Conservation (phyloP, 2,888 invertebrate species). For the Fragum sueziense region DNA sequence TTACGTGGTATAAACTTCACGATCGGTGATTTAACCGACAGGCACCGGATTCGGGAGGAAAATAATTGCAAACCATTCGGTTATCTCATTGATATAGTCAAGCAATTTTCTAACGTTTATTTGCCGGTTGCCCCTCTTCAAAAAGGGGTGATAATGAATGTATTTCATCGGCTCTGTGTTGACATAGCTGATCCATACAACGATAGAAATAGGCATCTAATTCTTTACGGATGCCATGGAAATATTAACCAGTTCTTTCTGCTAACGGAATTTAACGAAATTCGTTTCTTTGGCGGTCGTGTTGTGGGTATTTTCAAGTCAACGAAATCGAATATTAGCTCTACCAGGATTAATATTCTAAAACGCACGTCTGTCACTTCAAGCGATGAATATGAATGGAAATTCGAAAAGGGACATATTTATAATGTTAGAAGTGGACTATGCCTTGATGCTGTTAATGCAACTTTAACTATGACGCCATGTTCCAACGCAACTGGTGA, state of each 20-base stretch:
- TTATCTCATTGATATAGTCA: slow-evolving; percentile 34
- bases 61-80: slow-evolving; percentile 49
- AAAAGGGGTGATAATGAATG: slow-evolving; percentile 26
- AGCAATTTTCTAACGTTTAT: slow-evolving; percentile 38
- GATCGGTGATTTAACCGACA: slow-evolving; percentile 9
- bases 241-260: slow-evolving; percentile 42
- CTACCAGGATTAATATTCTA: background rate
- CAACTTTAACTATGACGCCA: background rate
- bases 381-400: background rate
- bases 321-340: background rate
- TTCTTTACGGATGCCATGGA: slow-evolving; percentile 42
- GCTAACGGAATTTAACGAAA: slow-evolving; percentile 29
- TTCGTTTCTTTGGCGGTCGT: slow-evolving; percentile 20
- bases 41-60: slow-evolving; percentile 28
- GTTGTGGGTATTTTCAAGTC: background rate
- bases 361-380: background rate
- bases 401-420: background rate
- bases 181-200: slow-evolving; percentile 33
- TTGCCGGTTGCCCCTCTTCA: slow-evolving; percentile 10
- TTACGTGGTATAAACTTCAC: slow-evolving; percentile 26
- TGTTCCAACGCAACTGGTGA: background rate
- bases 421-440: background rate
- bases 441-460: background rate
- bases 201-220: slow-evolving; percentile 6
- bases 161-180: slow-evolving; percentile 20